These are phyloP conservation scores for Pseudococcus viburni DNA, from an alignment of 2,888 invertebrate genomes.

Conservation along the genomic window DNA sequence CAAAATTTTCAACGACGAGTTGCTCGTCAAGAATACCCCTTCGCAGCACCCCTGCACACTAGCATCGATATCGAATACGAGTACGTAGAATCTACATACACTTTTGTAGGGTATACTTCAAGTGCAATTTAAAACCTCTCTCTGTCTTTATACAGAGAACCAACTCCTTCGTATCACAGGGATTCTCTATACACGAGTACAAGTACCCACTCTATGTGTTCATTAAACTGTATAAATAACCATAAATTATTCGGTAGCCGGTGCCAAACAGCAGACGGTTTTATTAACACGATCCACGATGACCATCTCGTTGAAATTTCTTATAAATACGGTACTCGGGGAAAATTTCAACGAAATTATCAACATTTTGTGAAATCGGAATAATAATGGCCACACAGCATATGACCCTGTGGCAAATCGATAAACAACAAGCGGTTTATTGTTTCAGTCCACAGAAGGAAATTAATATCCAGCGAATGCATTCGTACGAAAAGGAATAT, in stretches of 20 bases:
- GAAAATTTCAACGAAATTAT: conserved; percentile 19
- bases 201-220: background rate
- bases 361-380: background rate
- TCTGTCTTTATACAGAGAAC: too few species aligned
- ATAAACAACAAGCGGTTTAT: conserved; percentile 37
- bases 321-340: background rate
- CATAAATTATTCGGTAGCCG: background rate
- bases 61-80: background rate
- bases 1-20: too few species aligned
- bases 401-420: conserved; percentile 40
- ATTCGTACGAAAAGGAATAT: conserved; percentile 26
- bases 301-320: background rate
- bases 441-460: conserved; percentile 22
- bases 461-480: conserved; percentile 28
- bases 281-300: conserved; percentile 29
- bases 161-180: too few species aligned
- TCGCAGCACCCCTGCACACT: too few species aligned
- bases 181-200: too few species aligned
- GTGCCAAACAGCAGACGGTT: background rate
- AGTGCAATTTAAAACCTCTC: too few species aligned
- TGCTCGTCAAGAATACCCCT: too few species aligned
- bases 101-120: too few species aligned
- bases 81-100: background rate
- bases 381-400: conserved; percentile 25
- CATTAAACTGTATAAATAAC: conserved; percentile 14